Percentiles rank a stretch among this genome's conserved stretches.
These are phyloP conservation scores for Polyommatus iphigenia DNA, from an alignment of 2,888 invertebrate species.

Conservation along the genomic window DNA sequence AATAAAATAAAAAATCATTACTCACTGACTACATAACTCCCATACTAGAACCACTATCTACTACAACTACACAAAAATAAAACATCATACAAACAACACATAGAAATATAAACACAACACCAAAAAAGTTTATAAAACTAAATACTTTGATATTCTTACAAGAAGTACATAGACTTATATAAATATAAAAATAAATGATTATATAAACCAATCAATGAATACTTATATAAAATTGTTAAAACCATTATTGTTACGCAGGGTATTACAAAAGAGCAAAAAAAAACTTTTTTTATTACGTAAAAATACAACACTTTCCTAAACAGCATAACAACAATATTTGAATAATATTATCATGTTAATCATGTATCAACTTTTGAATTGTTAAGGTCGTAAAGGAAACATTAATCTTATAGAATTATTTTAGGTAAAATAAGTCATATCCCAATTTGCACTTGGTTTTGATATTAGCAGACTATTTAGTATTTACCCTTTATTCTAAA, in stretches of 20 bases:
- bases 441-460: not conserved
- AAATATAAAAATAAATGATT: no score
- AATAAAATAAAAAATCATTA: not conserved
- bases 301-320: not conserved
- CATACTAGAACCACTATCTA: conserved; percentile 22
- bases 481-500: not conserved
- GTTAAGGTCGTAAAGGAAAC: not conserved
- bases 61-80: conserved; percentile 30
- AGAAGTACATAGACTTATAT: no score
- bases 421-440: not conserved
- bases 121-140: not conserved
- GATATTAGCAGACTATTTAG: not conserved
- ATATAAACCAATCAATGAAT: no score
- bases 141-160: not conserved
- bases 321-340: not conserved
- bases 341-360: not conserved
- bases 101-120: not conserved
- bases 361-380: not conserved
- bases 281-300: not conserved
- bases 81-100: conserved; percentile 35
- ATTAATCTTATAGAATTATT: not conserved
- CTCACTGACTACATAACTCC: conserved; percentile 7
- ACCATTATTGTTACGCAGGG: not conserved
- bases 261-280: no score
- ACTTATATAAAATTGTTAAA: no score